A percentile compares a stretch with the other conserved stretches of the same genome.
Evolutionary conservation across 2,113 vertebrate genomes (phyloP).

Genomic region (Chloebia gouldiae): DNA sequence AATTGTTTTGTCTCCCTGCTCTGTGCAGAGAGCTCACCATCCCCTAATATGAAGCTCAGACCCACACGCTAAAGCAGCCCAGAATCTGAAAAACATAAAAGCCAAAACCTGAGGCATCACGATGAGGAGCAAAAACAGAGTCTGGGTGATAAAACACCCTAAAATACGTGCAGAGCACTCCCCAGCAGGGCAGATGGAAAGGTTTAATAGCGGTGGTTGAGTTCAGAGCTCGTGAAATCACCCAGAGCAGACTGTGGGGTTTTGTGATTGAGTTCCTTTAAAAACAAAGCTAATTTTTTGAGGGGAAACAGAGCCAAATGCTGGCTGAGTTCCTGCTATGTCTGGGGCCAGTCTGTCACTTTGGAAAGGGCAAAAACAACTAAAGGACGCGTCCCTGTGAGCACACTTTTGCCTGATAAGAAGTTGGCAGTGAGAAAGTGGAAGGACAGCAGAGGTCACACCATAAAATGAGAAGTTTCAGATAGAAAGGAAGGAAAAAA

Average conservation of each 20-base stretch:
- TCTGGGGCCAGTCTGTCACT: background rate
- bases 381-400: background rate
- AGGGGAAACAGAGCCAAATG: background rate
- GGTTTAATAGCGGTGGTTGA: background rate
- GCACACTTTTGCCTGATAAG: background rate
- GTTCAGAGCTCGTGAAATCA: background rate
- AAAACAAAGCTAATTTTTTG: background rate
- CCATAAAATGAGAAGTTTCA: background rate
- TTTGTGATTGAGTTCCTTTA: background rate
- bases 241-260: accelerated
- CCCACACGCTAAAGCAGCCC: background rate
- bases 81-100: background rate
- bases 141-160: background rate
- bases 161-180: background rate
- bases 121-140: background rate
- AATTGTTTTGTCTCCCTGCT: background rate
- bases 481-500: background rate
- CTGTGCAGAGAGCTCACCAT: background rate
- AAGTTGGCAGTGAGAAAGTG: background rate
- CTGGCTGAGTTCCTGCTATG: background rate
- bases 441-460: background rate
- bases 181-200: background rate
- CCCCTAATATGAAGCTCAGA: background rate
- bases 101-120: background rate
- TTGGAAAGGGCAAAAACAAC: background rate